Evolutionary conservation across 2,797 vertebrate genomes (phyloP).

Genomic region (Scarus forsteni): DNA sequence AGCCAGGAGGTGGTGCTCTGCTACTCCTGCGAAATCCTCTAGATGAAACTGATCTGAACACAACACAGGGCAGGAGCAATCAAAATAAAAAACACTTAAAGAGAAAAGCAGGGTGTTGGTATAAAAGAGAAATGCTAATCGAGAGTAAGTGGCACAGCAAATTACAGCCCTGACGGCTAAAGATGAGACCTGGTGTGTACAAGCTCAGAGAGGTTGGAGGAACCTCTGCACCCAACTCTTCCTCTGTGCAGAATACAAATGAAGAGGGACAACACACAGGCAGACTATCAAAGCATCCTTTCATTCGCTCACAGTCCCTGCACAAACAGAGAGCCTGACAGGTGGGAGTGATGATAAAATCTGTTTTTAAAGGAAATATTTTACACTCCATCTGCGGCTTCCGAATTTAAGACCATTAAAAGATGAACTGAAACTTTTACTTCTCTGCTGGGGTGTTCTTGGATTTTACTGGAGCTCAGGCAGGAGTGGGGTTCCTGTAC

Average conservation of each 20-base stretch:
- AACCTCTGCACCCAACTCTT: constrained; percentile 68
- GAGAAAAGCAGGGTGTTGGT: constrained; percentile 34
- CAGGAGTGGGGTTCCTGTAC: not conserved
- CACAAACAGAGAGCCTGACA: constrained; percentile 43
- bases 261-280: constrained; percentile 62
- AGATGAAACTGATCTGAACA: constrained; percentile 13
- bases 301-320: constrained; percentile 64
- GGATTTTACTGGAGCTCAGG: constrained; percentile 13
- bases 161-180: constrained; percentile 33
- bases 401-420: constrained; percentile 3
- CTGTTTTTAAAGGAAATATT: constrained; percentile 31
- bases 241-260: constrained; percentile 79
- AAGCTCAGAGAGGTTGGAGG: constrained; percentile 37
- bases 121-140: constrained; percentile 48
- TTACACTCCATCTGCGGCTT: constrained; percentile 5
- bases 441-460: not conserved
- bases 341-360: constrained; percentile 34
- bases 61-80: constrained; percentile 26
- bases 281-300: constrained; percentile 74
- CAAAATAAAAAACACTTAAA: constrained; percentile 45
- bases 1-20: constrained; percentile 81
- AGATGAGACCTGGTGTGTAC: constrained; percentile 42
- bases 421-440: constrained; percentile 22
- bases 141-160: constrained; percentile 47
- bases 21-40: constrained; percentile 47